Evolutionary conservation across 1,140 invertebrate species (phyloP).

Genomic region (Drosophila santomea): DNA sequence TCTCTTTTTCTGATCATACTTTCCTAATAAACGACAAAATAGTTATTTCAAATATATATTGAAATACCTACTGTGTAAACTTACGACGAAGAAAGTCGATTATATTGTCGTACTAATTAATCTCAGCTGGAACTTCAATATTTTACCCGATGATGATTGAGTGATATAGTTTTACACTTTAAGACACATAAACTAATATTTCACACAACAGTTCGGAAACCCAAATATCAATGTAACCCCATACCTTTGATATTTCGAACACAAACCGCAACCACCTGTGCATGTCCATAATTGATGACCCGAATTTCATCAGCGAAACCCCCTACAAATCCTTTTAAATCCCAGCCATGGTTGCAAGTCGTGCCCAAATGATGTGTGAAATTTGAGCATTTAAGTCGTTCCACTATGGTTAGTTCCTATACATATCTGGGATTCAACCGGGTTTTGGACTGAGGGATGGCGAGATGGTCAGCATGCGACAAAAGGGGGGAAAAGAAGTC

Average conservation of each 20-base stretch:
- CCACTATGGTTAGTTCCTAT: slow-evolving; percentile 5
- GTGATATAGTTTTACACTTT: background rate
- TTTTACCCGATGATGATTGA: background rate
- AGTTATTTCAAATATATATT: background rate
- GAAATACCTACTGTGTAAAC: too few species aligned
- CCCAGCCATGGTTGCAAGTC: slow-evolving; percentile 7
- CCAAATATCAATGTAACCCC: background rate
- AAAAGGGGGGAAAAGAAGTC: slow-evolving; percentile 1
- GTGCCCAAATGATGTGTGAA: slow-evolving; percentile 63
- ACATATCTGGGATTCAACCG: background rate
- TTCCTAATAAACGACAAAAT: background rate
- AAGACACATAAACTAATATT: background rate
- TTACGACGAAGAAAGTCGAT: too few species aligned
- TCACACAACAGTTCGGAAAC: background rate
- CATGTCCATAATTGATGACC: slow-evolving; percentile 12
- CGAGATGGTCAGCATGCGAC: slow-evolving; percentile 18
- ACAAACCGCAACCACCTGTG: slow-evolving; percentile 30
- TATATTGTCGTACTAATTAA: too few species aligned
- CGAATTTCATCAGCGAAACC: slow-evolving; percentile 19
- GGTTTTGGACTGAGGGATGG: background rate
- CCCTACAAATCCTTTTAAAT: slow-evolving; percentile 25
- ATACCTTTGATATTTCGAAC: slow-evolving; percentile 3
- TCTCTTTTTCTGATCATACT: background rate
- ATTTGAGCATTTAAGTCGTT: slow-evolving; percentile 51
- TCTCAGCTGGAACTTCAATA: background rate